These are phyloP conservation scores for Etheostoma cragini DNA, from an alignment of 2,113 vertebrate genomes.

Conservation along the genomic window DNA sequence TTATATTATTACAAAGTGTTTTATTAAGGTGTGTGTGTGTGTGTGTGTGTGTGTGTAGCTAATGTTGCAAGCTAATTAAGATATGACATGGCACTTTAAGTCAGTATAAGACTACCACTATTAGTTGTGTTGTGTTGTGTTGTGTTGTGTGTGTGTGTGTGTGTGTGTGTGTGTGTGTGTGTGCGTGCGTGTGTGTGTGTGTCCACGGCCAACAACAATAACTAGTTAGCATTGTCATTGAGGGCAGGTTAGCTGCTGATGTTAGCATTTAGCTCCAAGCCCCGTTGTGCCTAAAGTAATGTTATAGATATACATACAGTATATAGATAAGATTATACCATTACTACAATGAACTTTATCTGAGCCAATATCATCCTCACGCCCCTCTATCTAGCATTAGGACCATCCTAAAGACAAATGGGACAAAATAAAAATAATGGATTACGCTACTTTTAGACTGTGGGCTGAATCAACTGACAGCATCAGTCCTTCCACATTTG, in stretches of 20 bases:
- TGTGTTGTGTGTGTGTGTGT: no score
- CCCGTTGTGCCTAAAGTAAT: not conserved
- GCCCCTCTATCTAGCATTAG: no score
- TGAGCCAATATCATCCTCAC: not conserved
- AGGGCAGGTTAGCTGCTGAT: not conserved
- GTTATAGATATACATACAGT: no score
- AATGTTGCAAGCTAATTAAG: no score
- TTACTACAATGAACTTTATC: not conserved
- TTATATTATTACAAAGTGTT: not conserved
- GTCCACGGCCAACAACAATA: not conserved
- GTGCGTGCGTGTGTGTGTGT: not conserved
- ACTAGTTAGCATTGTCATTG: not conserved
- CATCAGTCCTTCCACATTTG: conserved; percentile 26
- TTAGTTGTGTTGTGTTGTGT: no score
- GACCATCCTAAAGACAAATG: not conserved
- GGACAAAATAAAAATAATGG: not conserved
- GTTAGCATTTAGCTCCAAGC: conserved; percentile 1
- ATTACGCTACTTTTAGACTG: conserved; percentile 30
- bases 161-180: no score
- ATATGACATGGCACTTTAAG: no score
- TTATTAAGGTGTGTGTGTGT: not conserved
- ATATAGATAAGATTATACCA: no score
- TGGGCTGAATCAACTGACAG: conserved; percentile 44
- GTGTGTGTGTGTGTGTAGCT: not conserved
- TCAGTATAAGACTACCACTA: no score